Evolutionary conservation across 1,140 invertebrate species (phyloP).

Genomic region (Laupala kohalensis): DNA sequence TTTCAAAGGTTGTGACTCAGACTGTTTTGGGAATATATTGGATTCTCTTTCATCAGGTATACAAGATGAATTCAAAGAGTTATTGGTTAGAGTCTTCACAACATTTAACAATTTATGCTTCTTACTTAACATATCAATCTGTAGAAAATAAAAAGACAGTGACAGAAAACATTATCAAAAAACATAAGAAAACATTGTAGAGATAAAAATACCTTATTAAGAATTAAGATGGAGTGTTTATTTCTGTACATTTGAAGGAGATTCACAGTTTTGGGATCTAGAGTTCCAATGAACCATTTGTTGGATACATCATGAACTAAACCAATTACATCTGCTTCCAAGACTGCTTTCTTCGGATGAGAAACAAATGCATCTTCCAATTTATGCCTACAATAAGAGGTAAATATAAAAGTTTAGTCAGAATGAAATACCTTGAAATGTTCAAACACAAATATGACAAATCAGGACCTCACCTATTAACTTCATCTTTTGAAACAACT

Average conservation of each 20-base stretch:
- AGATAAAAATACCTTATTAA: constrained; percentile 63
- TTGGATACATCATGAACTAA: constrained; percentile 76
- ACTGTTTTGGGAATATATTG: constrained; percentile 11
- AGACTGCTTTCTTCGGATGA: constrained; percentile 48
- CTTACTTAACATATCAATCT: constrained; percentile 65
- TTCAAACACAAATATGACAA: neutral
- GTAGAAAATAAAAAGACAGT: constrained; percentile 20
- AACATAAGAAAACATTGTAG: neutral
- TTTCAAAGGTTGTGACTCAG: constrained; percentile 15
- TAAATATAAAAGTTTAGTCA: constrained; percentile 20
- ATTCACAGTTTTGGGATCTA: constrained; percentile 55
- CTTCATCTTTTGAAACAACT: constrained; percentile 48
- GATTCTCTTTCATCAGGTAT: neutral
- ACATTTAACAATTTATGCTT: constrained; percentile 61
- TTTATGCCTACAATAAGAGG: constrained; percentile 36
- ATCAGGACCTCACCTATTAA: constrained; percentile 37
- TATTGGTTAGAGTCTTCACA: constrained; percentile 51
- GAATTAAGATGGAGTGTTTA: constrained; percentile 61
- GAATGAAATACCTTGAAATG: neutral
- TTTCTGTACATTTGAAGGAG: constrained; percentile 46
- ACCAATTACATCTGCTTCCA: constrained; percentile 66
- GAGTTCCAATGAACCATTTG: constrained; percentile 42
- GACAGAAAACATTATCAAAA: neutral
- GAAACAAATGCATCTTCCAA: constrained; percentile 48
- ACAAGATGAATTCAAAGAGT: constrained; percentile 18